Evolutionary conservation across 2,797 vertebrate genomes (phyloP).

Genomic region (Catamblyrhynchus diadema): DNA sequence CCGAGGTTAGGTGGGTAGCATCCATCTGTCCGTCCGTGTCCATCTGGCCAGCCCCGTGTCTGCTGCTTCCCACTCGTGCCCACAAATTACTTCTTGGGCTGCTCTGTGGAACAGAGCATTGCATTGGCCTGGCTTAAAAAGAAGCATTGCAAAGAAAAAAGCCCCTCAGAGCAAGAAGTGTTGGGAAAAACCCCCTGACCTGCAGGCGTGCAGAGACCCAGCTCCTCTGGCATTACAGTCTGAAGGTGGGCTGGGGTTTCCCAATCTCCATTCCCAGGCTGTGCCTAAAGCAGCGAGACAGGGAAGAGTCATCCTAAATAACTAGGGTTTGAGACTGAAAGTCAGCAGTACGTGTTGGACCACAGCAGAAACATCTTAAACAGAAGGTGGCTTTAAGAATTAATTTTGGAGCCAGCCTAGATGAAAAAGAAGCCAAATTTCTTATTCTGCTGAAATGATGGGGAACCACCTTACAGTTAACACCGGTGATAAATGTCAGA

Average conservation of each 20-base stretch:
- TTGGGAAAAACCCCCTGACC: fast-evolving
- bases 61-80: neutral
- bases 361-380: neutral
- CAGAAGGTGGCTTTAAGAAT: neutral
- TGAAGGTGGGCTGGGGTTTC: neutral
- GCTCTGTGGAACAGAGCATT: neutral
- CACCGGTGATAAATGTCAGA: constrained; percentile 31
- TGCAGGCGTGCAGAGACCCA: neutral
- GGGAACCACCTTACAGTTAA: constrained; percentile 33
- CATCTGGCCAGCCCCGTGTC: neutral
- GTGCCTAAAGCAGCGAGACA: fast-evolving
- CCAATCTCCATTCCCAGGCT: neutral
- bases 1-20: fast-evolving
- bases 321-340: neutral
- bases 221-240: fast-evolving
- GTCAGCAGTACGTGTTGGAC: fast-evolving
- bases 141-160: neutral
- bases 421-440: neutral
- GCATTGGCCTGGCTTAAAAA: neutral
- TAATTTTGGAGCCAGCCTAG: neutral
- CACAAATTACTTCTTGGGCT: neutral
- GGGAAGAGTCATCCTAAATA: neutral
- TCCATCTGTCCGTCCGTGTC: fast-evolving
- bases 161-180: fast-evolving
- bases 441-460: neutral